Evolutionary conservation across 2,113 vertebrate genomes (phyloP).

Genomic region (Paedocypris sp.): DNA sequence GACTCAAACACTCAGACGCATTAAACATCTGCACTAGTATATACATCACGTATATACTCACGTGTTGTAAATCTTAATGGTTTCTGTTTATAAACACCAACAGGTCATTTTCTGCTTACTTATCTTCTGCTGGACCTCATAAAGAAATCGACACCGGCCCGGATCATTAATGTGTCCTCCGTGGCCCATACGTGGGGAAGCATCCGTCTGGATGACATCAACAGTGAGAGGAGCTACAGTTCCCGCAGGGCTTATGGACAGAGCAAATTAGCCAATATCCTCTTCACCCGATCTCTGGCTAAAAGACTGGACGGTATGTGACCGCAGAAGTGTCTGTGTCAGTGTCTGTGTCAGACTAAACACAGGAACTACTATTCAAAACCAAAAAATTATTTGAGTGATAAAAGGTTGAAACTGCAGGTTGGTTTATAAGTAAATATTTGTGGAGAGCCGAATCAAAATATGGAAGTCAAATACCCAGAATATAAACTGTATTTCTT

Average conservation of each 20-base stretch:
- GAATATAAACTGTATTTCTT: too few relatives aligned
- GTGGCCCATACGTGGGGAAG: conserved; percentile 62
- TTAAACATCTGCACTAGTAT: too few relatives aligned
- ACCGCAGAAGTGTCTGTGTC: not conserved
- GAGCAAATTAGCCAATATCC: conserved; percentile 68
- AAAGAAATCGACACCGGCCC: conserved; percentile 54
- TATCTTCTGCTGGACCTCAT: conserved; percentile 62
- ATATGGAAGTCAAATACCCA: too few relatives aligned
- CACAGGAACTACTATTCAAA: too few relatives aligned
- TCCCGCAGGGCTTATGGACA: conserved; percentile 62
- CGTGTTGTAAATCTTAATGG: too few relatives aligned
- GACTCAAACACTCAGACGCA: too few relatives aligned
- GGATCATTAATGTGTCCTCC: conserved; percentile 59
- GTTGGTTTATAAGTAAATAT: too few relatives aligned
- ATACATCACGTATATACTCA: too few relatives aligned
- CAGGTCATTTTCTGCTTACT: conserved; percentile 65
- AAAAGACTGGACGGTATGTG: conserved; percentile 53
- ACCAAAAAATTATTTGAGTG: too few relatives aligned
- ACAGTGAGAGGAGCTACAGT: conserved; percentile 61
- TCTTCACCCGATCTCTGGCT: conserved; percentile 54
- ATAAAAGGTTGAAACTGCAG: too few relatives aligned
- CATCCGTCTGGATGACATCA: conserved; percentile 61
- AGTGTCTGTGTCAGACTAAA: conserved; percentile 1
- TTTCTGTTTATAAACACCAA: not conserved
- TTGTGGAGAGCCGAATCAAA: too few relatives aligned